Base-by-base conservation (phyloP, 92 coral and sea anemone species). In the Bergia puertoricense region DNA sequence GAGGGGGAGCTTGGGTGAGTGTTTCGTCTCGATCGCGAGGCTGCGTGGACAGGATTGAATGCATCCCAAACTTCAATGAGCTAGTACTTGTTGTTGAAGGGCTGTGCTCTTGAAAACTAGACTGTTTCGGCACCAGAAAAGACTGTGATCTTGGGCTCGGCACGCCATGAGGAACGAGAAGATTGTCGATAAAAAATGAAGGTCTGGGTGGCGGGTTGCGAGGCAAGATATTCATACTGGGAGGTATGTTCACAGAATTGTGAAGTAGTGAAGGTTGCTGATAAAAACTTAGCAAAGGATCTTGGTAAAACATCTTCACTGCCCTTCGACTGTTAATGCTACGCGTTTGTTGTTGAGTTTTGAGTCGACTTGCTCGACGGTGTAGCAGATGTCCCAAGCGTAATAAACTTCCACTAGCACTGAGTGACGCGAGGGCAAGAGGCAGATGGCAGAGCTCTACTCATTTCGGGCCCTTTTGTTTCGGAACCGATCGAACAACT, bases 51-150 rank as follows among this genome's bases (percentile, higher is more conserved):
- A 95, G 83, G 77, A 95, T 94, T 36, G 98, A 90, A 51, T 94
- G 98, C 93, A 95, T 93, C 59, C 96, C 95, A 84, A 95, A 95
- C 77, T 95, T 94, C 80, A 92, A 90, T n/a, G 98, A 89, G 85
- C 88, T 93, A 13, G 90, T 65, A 83, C 88, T 89, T 76, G 90
- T 85, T 65, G 85, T 67, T 16, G 94, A 81, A 10, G 94, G 80
- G 75, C 89, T 89, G 20, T 75, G 89, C 81, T 89, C 92, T 74
- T 89, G 92, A 69, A 92, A 89, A 65, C 92, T 79, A 20, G 94
- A 89, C 85, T 89, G 92, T 77, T 92, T 92, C 30, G 92, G 76
- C 44, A 80, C 94, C 40, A 89, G 91, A 88, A 88, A 94, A 80
- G 86, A 95, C 82, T 85, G 96, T 42, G 87, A 43, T 15, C 87